Conservation (phyloP, 2,797 vertebrate species). For the Phrynocephalus guinanensis region DNA sequence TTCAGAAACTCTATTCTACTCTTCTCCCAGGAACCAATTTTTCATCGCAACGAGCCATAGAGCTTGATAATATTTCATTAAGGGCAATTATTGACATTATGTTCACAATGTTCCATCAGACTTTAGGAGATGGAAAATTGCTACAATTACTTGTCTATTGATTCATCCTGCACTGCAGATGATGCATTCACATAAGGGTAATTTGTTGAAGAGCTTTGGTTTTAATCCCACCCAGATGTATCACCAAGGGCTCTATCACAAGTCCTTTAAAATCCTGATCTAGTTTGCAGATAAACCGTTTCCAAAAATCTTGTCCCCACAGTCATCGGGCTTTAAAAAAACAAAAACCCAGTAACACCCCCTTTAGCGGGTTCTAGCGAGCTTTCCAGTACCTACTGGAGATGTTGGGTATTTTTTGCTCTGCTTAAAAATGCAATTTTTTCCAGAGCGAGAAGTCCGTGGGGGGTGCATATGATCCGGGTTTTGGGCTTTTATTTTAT, state of each 20-base stretch:
- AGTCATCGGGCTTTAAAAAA: too few species aligned
- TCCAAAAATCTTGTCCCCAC: too few species aligned
- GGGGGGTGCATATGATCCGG: too few species aligned
- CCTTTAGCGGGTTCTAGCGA: too few species aligned
- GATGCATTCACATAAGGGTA: constrained; percentile 46
- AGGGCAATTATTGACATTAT: constrained; percentile 58
- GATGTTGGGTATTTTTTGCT: too few species aligned
- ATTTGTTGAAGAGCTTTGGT: constrained; percentile 37
- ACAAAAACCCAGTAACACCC: too few species aligned
- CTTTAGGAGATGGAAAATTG: constrained; percentile 59
- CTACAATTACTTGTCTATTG: constrained; percentile 56
- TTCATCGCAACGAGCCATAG: background rate
- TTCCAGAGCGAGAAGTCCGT: too few species aligned
- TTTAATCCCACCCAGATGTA: constrained; percentile 8
- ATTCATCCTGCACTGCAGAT: constrained; percentile 39
- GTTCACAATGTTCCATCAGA: constrained; percentile 43
- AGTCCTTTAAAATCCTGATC: too few species aligned
- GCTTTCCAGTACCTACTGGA: too few species aligned
- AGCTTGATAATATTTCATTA: constrained; percentile 35
- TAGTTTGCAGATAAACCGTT: too few species aligned
- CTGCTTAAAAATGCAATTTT: too few species aligned
- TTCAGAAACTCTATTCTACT: background rate
- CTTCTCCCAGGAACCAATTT: constrained; percentile 24
- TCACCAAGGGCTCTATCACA: background rate
- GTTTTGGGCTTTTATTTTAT: too few species aligned